Conservation (phyloP, 1,140 invertebrate species). For the Cydia strobilella region DNA sequence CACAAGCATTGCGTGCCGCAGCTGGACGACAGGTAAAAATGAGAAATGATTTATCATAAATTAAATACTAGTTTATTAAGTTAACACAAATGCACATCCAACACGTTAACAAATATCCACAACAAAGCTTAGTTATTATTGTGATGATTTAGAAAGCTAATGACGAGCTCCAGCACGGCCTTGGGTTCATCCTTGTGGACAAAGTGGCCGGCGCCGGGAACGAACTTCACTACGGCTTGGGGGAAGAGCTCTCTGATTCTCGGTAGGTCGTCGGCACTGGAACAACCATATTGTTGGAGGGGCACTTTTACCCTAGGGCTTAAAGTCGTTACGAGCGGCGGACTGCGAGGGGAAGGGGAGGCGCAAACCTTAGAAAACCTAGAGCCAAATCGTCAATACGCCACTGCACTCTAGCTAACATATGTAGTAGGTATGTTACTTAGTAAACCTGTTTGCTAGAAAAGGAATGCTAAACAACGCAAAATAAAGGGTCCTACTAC, state of each 20-base stretch:
- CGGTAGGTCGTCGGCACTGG: conserved; percentile 81
- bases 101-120: neutral
- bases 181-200: conserved; percentile 93
- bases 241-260: conserved; percentile 89
- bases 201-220: conserved; percentile 92
- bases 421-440: too few species aligned
- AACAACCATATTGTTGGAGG: conserved; percentile 36
- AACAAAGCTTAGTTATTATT: neutral
- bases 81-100: neutral
- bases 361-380: too few species aligned
- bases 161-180: conserved; percentile 84
- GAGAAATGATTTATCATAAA: neutral
- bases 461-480: too few species aligned
- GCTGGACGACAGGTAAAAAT: too few species aligned
- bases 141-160: conserved; percentile 47
- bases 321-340: too few species aligned
- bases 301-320: too few species aligned
- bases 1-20: too few species aligned
- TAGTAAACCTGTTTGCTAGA: too few species aligned
- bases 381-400: too few species aligned
- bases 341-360: too few species aligned
- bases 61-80: neutral
- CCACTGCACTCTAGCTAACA: too few species aligned
- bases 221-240: conserved; percentile 84
- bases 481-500: too few species aligned